Conservation (phyloP, 2,888 invertebrate genomes). For the Apamea epomidion region DNA sequence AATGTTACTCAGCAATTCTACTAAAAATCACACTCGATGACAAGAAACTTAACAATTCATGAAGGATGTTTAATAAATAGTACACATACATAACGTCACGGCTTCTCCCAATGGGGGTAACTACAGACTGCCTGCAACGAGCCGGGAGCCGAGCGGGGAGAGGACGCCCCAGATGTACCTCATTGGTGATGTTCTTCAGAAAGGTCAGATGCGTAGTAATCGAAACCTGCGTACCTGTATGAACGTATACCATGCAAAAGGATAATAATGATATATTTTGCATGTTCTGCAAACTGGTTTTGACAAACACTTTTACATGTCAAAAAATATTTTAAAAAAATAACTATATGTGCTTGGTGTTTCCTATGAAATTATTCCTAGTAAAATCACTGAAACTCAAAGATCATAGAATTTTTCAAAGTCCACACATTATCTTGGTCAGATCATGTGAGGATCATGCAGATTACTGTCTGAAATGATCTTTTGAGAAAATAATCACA, state of each 20-base stretch:
- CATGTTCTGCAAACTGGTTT: neutral
- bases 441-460: neutral
- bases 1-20: conserved; percentile 1
- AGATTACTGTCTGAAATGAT: neutral
- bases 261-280: neutral
- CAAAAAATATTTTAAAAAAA: neutral
- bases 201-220: neutral
- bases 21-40: neutral
- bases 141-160: neutral
- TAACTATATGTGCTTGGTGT: neutral
- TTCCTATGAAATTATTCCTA: neutral
- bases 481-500: neutral
- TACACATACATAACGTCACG: neutral
- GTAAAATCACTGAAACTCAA: neutral
- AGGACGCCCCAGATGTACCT: too few species aligned
- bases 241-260: neutral
- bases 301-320: neutral
- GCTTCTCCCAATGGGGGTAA: too few species aligned
- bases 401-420: neutral
- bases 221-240: neutral
- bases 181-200: neutral
- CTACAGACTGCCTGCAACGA: neutral
- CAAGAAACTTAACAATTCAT: conserved; percentile 1
- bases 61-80: neutral
- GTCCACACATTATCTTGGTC: neutral